Conservation (phyloP, 2,888 invertebrate species). For the Leptarthrus brevirostris region DNA sequence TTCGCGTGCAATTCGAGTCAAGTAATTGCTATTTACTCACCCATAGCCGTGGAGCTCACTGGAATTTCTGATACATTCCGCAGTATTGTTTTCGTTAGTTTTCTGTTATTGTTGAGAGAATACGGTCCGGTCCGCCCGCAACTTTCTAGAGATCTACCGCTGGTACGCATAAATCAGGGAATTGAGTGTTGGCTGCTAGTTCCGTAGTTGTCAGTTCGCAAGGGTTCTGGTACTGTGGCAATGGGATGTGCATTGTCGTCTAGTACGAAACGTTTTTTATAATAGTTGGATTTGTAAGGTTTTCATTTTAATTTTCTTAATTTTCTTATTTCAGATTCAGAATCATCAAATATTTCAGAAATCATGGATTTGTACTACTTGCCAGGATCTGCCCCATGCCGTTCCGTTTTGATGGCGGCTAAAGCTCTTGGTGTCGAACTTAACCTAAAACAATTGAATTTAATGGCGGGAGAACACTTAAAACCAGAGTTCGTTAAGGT, state of each 20-base stretch:
- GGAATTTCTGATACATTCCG: constrained; percentile 7
- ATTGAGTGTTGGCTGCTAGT: neutral
- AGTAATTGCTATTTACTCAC: neutral
- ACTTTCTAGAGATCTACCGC: neutral
- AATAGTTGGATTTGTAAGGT: neutral
- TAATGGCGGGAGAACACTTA: constrained; percentile 74
- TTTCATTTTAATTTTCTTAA: neutral
- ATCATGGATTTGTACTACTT: constrained; percentile 74
- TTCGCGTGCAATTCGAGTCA: constrained; percentile 6
- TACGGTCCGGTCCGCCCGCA: too few relatives aligned
- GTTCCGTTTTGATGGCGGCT: constrained; percentile 74
- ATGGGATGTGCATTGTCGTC: constrained; percentile 45
- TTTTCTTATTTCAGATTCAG: constrained; percentile 1
- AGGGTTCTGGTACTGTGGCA: neutral
- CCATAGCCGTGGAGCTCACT: neutral
- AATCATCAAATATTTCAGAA: neutral
- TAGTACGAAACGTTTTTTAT: neutral
- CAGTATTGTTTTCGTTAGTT: neutral
- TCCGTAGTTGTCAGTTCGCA: neutral
- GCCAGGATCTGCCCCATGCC: constrained; percentile 75
- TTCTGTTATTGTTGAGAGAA: neutral
- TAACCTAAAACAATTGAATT: constrained; percentile 73
- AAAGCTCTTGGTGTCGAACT: constrained; percentile 75
- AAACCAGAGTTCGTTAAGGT: constrained; percentile 79
- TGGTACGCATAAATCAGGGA: constrained; percentile 6